These are phyloP conservation scores for Philypnodon macrostomus DNA, from an alignment of 2,797 vertebrate species.

Conservation along the genomic window DNA sequence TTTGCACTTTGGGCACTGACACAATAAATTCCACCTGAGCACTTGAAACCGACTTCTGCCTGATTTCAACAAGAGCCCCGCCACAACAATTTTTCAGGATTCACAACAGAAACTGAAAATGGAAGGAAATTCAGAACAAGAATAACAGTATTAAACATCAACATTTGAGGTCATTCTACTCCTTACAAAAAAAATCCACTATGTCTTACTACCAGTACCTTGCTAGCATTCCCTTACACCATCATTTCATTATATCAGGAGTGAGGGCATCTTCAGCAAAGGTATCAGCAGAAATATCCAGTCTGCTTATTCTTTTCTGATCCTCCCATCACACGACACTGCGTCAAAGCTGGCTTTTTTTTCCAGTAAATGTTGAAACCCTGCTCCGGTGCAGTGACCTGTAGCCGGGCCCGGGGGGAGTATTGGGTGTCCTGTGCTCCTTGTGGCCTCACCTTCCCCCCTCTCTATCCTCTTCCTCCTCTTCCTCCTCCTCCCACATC, in stretches of 20 bases:
- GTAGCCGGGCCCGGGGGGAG: conserved; percentile 64
- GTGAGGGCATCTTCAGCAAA: conserved; percentile 37
- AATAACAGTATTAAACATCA: too few relatives aligned
- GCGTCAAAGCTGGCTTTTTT: conserved; percentile 45
- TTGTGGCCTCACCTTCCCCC: conserved; percentile 40
- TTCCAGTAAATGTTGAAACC: conserved; percentile 72
- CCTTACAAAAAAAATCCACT: too few relatives aligned
- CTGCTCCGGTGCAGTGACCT: conserved; percentile 57
- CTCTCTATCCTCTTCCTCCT: conserved; percentile 18
- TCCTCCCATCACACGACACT: too few relatives aligned
- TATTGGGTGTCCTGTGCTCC: conserved; percentile 64
- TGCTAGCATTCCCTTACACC: conserved; percentile 53
- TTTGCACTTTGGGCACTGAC: too few relatives aligned
- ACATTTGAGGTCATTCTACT: too few relatives aligned
- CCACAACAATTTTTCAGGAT: too few relatives aligned
- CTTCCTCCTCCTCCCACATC: conserved; percentile 26
- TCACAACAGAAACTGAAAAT: too few relatives aligned
- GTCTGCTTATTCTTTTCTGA: conserved; percentile 42
- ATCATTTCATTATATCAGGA: conserved; percentile 16
- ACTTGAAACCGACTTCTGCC: too few relatives aligned
- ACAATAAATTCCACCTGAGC: too few relatives aligned
- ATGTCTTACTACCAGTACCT: conserved; percentile 21
- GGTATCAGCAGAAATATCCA: conserved; percentile 53
- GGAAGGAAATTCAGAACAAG: too few relatives aligned
- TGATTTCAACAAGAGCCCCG: too few relatives aligned